A percentile compares a stretch with the other conserved stretches of the same genome.
Conservation (phyloP, 2,113 vertebrate species). For the Lonchura striata region DNA sequence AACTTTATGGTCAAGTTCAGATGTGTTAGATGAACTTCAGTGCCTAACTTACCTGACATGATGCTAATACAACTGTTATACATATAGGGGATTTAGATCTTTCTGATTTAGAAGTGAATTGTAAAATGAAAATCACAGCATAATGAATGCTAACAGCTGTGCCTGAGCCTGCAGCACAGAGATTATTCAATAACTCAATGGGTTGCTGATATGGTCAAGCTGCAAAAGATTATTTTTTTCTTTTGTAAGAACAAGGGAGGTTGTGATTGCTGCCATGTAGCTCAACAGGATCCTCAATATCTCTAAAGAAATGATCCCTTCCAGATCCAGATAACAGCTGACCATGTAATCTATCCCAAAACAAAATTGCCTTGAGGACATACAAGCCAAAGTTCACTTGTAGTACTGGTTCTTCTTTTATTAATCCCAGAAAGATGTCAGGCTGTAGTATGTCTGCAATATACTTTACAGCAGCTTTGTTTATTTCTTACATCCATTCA, state of each 20-base stretch:
- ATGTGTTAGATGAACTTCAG: background rate
- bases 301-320: conserved; percentile 3
- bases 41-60: background rate
- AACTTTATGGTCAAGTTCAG: background rate
- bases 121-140: background rate
- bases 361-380: background rate
- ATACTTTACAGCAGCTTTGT: background rate
- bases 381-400: conserved; percentile 10
- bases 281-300: background rate
- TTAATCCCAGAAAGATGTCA: background rate
- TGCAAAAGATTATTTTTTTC: background rate
- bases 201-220: background rate
- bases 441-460: background rate
- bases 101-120: background rate
- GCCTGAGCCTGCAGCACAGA: background rate
- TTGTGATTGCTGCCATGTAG: background rate
- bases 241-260: background rate
- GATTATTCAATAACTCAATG: background rate
- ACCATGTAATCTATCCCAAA: conserved; percentile 10
- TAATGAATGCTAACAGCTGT: background rate
- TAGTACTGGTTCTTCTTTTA: conserved; percentile 9
- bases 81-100: background rate
- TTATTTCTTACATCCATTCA: conserved; percentile 4
- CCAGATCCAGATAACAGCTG: background rate
- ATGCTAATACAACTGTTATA: background rate